phyloP scores from a whole-genome alignment of 2,113 vertebrate genomes.

The Misgurnus anguillicaudatus region DNA sequence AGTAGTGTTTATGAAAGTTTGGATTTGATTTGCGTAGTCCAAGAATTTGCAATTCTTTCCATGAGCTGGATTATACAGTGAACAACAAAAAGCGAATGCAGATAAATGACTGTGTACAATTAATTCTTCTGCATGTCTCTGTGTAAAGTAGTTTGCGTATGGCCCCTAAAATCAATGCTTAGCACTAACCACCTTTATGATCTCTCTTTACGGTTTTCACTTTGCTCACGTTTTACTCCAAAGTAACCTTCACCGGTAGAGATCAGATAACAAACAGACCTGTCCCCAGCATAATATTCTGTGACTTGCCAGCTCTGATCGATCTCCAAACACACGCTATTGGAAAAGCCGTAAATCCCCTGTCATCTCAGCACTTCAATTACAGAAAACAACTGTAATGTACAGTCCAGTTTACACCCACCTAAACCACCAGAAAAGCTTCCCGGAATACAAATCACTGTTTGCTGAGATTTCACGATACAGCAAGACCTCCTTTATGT shows the following conservation, averaged over 20 bases:
- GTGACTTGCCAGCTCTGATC: constrained; percentile 50
- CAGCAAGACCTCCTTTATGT: constrained; percentile 12
- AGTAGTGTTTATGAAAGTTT: not conserved
- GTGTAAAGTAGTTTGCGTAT: no score
- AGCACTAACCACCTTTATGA: not conserved
- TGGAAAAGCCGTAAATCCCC: constrained; percentile 57
- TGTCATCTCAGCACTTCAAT: constrained; percentile 53
- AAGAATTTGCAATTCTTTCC: no score
- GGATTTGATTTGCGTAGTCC: no score
- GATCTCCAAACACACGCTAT: constrained; percentile 51
- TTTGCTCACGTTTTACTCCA: not conserved
- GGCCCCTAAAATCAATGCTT: not conserved
- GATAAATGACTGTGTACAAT: no score
- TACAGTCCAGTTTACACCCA: constrained; percentile 58
- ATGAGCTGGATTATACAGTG: no score
- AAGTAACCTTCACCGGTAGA: constrained; percentile 30
- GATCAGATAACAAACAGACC: constrained; percentile 56
- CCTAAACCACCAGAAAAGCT: constrained; percentile 15
- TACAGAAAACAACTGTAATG: constrained; percentile 60
- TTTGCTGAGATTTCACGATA: not conserved
- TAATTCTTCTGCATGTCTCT: no score
- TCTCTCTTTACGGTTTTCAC: not conserved
- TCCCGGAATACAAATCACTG: constrained; percentile 45
- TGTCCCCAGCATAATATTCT: constrained; percentile 51
- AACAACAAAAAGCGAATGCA: no score